Base-by-base conservation (phyloP, 2,888 invertebrate species). In the Chloromyia formosa region DNA sequence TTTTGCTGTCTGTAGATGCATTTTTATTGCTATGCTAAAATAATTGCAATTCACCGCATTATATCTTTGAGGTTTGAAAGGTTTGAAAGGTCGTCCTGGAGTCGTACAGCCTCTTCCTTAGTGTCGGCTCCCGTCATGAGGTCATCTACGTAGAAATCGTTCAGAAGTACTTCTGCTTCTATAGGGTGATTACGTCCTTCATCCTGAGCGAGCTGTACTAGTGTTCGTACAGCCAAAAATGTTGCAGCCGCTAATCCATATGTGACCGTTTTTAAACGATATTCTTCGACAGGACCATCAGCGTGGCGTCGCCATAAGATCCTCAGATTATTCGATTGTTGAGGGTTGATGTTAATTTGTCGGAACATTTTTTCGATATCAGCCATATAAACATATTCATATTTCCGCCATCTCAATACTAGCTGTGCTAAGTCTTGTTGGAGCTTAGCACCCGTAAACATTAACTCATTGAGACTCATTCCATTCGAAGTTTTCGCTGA, bases 321-420 rank as follows among this genome's bases (percentile, higher is more conserved):
- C 12, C 75, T n/a, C 14, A 73, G 75, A 12, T 69, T 56, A 45
- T 75, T 45, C 27, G 64, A 69, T 20, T 73, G 14, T 7, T 3
- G 20, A 3, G n/a, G 7, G 60, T 14, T 1, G 12, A 76, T 69
- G 20, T 40, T 14, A 10, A 40, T 58, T 49, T 75, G 75, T 16
- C 61, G 23, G 16, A 54, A 72, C 64, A 72, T 75, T 54, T 72
- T 75, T 27, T 62, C 56, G 9, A 75, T 68, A 20, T 76, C 74
- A 12, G 73, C 74, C 7, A 79, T 79, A 9, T 84, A 75, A 20
- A 66, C 73, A 16, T 62, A 14, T 56, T 56, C 18, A 16, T 69
- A 35, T 20, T 53, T 23, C 53, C 75, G 35, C 49, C 61, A 76
- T 14, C 64, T 22, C 16, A 76, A 22, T 1, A 71, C 5, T 3